Evolutionary conservation across 2,113 vertebrate species (phyloP), one percentile per base, ranked within the genome.

Genomic region (Colistium nudipinnis): DNA sequence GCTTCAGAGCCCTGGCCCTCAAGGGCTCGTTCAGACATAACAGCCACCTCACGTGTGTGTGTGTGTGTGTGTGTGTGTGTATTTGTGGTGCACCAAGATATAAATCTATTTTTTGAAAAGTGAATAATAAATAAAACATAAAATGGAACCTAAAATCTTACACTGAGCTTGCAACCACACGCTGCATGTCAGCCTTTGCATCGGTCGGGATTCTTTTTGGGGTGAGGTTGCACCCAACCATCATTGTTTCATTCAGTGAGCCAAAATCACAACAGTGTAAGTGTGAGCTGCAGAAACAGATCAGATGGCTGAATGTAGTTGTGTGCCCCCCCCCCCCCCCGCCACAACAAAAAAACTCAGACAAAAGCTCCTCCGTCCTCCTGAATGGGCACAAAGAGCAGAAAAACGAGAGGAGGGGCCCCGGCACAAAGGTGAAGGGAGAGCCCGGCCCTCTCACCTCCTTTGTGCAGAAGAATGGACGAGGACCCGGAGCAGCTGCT

Each of bases 401-500:
- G 83, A 73, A 35, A 76, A 77, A 67, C 47, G 31, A 70, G 54
- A 68, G 80, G 70, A 72, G 86, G 82, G 43, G 82, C 68, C 55
- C 28, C 33, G 0, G 9, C 78, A 92, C 90, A 90, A 92, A 88
- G 72, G 88, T 88, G 73, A 78, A 71, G 51, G 6, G 74, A 80
- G 84, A 73, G 85, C 84, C 66, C 39, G 24, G 62, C 74, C 80
- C 76, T 68, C 48, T 22, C 27, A 35, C 64, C 69, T 80, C 84
- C 48, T 88, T 92, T 91, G 88, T 91, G 64, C 68, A 22, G 66
- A 80, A 91, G 84, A 92, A 84, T 73, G 75, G 84, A n/a, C 10
- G 62, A 79, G 78, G 84, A 67, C 81, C 84, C 70, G 70, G 69
- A 88, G 89, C 92, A 92, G 92, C 92, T 92, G 91, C 83, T 88